phyloP scores from a whole-genome alignment of 2,888 invertebrate genomes.

The Tetragnatha montana region DNA sequence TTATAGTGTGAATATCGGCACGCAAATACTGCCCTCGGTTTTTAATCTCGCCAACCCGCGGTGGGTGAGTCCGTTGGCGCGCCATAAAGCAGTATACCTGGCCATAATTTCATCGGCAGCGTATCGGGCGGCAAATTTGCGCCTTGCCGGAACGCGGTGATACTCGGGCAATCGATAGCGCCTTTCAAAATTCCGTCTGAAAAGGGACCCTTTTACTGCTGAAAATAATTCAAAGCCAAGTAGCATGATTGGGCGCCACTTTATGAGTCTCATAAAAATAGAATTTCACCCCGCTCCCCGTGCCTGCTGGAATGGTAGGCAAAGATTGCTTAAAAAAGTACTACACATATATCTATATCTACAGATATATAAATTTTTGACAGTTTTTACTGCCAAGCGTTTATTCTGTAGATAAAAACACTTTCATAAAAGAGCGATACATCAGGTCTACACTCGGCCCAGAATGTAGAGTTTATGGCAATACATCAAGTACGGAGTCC shows the following conservation, averaged over 20 bases:
- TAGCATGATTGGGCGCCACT: constrained; percentile 59
- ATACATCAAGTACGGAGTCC: constrained; percentile 38
- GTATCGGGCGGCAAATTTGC: not conserved
- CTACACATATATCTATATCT: constrained; percentile 37
- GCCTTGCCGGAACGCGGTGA: not conserved
- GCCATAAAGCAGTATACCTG: not conserved
- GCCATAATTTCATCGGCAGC: not conserved
- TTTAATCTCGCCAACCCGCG: too few species aligned
- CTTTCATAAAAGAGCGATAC: constrained; percentile 60
- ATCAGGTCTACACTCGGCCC: constrained; percentile 36
- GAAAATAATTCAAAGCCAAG: constrained; percentile 59
- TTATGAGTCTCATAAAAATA: constrained; percentile 64
- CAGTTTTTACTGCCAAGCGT: constrained; percentile 63
- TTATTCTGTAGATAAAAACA: constrained; percentile 65
- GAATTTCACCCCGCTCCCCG: constrained; percentile 32
- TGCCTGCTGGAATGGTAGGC: constrained; percentile 22
- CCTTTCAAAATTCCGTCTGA: constrained; percentile 45
- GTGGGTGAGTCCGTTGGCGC: too few species aligned
- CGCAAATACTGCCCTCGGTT: too few species aligned
- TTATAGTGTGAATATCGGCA: too few species aligned
- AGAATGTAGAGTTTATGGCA: constrained; percentile 57
- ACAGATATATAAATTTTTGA: constrained; percentile 59
- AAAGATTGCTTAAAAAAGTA: constrained; percentile 55
- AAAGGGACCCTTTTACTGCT: constrained; percentile 45
- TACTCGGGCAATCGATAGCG: constrained; percentile 47